phyloP scores from a whole-genome alignment of 2,113 vertebrate species.

The Antechinus flavipes region DNA sequence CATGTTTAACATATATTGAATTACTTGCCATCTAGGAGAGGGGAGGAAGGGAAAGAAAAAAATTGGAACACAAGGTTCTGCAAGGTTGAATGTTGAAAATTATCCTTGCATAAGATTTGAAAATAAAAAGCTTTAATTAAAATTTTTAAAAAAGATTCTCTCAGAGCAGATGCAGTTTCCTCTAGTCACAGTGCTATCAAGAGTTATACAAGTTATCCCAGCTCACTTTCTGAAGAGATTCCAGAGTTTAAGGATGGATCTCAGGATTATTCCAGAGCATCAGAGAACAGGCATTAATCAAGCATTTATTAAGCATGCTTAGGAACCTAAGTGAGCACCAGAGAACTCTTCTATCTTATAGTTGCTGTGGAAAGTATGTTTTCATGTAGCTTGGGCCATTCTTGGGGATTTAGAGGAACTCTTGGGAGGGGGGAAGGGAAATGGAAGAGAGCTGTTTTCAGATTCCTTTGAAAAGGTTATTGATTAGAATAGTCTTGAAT shows the following conservation, averaged over 20 bases:
- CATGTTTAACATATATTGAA: no score
- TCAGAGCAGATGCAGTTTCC: not conserved
- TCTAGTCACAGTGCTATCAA: not conserved
- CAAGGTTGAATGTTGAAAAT: no score
- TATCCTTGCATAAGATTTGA: no score
- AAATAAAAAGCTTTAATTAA: no score
- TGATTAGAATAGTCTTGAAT: not conserved
- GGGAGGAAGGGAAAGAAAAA: no score
- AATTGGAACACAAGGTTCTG: no score
- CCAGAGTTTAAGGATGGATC: not conserved
- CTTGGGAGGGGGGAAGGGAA: not conserved
- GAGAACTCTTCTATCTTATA: not conserved
- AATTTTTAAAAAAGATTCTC: not conserved
- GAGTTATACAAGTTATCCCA: not conserved
- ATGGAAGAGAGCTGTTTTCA: not conserved
- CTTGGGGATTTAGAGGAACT: not conserved
- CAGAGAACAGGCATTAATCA: not conserved
- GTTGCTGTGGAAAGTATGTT: not conserved
- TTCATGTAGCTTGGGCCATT: not conserved
- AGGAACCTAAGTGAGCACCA: not conserved
- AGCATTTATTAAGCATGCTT: not conserved
- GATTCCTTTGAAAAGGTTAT: not conserved
- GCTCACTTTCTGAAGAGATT: not conserved
- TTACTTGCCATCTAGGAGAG: no score
- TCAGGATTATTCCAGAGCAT: not conserved